Evolutionary conservation across 2,888 invertebrate genomes (phyloP).

Genomic region (Anodontia alba): DNA sequence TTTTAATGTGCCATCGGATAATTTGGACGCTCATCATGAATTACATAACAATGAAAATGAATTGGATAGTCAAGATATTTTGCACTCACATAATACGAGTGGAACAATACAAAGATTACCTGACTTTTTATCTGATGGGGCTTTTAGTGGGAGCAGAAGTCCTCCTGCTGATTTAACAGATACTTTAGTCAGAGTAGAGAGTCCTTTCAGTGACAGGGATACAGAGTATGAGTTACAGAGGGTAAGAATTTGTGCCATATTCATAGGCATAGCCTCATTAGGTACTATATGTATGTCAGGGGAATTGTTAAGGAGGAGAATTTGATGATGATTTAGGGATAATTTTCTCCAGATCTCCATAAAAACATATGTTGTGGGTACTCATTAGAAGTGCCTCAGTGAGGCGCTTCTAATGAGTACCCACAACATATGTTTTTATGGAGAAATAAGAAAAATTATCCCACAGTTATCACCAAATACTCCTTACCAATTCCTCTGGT

Average conservation of each 20-base stretch:
- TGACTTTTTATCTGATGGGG: constrained; percentile 80
- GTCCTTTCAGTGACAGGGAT: neutral
- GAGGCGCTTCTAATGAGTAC: too few species aligned
- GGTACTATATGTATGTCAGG: too few species aligned
- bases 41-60: constrained; percentile 37
- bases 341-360: too few species aligned
- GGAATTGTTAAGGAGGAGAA: too few species aligned
- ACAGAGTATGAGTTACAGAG: neutral
- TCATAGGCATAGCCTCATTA: too few species aligned
- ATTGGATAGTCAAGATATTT: constrained; percentile 25
- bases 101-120: constrained; percentile 64
- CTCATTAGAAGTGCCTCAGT: too few species aligned
- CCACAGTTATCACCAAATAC: too few species aligned
- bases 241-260: neutral
- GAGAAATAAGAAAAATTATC: too few species aligned
- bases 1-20: neutral
- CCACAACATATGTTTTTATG: too few species aligned
- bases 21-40: neutral
- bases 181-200: neutral
- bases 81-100: neutral
- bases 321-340: too few species aligned
- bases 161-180: neutral
- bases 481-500: too few species aligned
- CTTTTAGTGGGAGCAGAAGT: constrained; percentile 31
- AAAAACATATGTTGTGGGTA: too few species aligned